Conservation (phyloP, 2,113 vertebrate species). For the Embiotoca jacksoni region DNA sequence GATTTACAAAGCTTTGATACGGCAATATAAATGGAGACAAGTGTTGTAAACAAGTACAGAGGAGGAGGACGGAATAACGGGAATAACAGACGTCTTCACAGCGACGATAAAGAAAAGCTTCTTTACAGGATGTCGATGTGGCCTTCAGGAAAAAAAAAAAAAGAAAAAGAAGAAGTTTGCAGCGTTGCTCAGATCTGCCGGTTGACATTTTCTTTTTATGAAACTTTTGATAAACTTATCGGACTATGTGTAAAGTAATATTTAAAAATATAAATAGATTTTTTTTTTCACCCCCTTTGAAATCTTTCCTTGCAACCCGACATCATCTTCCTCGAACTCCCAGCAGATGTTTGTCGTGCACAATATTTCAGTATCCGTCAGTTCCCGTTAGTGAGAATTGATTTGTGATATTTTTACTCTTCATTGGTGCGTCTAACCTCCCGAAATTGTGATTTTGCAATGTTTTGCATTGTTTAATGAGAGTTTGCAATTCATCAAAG, state of each 20-base stretch:
- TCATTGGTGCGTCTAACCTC: too few species aligned
- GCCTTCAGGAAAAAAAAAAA: too few species aligned
- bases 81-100: neutral
- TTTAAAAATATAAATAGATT: conserved; percentile 3
- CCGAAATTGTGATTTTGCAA: too few species aligned
- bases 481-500: too few species aligned
- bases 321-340: conserved; percentile 10
- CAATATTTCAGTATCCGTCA: conserved; percentile 13
- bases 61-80: conserved; percentile 14
- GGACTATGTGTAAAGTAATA: neutral
- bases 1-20: conserved; percentile 50
- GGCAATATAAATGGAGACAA: conserved; percentile 37
- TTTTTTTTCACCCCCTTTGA: neutral
- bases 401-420: conserved; percentile 13
- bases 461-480: too few species aligned
- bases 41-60: conserved; percentile 42
- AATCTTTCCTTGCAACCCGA: conserved; percentile 21
- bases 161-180: neutral
- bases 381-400: neutral
- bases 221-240: too few species aligned
- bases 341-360: conserved; percentile 3
- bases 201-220: too few species aligned
- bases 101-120: too few species aligned
- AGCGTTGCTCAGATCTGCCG: neutral
- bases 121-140: too few species aligned